These are phyloP conservation scores for Poecilobothrus nobilitatus DNA, from an alignment of 2,888 invertebrate species.

Conservation along the genomic window DNA sequence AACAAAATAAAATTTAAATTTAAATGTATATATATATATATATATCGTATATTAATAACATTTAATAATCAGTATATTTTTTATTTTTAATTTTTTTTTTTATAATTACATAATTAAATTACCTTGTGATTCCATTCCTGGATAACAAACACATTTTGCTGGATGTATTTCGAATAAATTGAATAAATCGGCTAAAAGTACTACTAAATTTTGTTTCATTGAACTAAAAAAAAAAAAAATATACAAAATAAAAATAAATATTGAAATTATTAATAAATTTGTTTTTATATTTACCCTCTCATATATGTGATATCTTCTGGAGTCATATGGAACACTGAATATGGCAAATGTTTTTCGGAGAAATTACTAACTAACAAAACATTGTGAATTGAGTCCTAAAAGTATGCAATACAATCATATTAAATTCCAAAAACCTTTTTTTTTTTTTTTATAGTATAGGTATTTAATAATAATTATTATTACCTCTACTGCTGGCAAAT, in stretches of 20 bases:
- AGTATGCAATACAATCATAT: neutral
- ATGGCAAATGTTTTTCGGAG: conserved; percentile 74
- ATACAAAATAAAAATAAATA: conserved; percentile 14
- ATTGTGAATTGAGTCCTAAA: conserved; percentile 80
- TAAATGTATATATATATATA: conserved; percentile 24
- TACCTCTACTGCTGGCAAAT: conserved; percentile 42
- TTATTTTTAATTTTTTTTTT: too few species aligned
- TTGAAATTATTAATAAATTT: conserved; percentile 3
- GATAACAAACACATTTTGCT: conserved; percentile 76
- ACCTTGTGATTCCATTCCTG: conserved; percentile 56
- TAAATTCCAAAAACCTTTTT: neutral
- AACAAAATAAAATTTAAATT: conserved; percentile 14
- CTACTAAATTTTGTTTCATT: conserved; percentile 83
- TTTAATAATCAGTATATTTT: conserved; percentile 14
- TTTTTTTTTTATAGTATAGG: too few species aligned
- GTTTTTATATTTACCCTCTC: conserved; percentile 55
- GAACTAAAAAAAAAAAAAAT: conserved; percentile 55
- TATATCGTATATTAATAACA: conserved; percentile 7
- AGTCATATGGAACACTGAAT: conserved; percentile 84
- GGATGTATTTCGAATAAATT: conserved; percentile 89
- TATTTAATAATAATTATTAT: neutral
- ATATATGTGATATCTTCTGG: conserved; percentile 94
- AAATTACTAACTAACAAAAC: conserved; percentile 80
- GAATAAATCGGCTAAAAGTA: conserved; percentile 88
- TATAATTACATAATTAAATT: conserved; percentile 22